Evolutionary conservation across 2,888 invertebrate genomes (phyloP), one percentile per base, ranked within the genome.

Genomic region (Aleiodes leptofemur): DNA sequence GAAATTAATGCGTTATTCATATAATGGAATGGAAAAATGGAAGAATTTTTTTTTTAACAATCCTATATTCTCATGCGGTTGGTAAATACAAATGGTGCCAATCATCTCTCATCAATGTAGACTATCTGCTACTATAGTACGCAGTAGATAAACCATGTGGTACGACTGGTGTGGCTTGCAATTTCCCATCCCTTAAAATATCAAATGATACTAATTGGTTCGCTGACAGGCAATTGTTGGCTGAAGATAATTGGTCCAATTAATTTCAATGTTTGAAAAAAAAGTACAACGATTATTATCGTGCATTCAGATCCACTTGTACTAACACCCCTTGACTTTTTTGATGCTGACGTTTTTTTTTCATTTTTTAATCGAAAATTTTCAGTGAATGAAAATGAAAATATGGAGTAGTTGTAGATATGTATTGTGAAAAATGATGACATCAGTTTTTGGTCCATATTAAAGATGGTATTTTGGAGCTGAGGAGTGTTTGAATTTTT

Each of bases 241-340:
- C 84, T 82, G 82, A 79, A 82, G 84, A 82, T 88, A 88, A 88
- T 88, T 88, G 88, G 87, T 83, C 88, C 88, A 89, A 89, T 89
- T 88, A 88, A 87, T 88, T 85, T 84, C 83, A 85, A 83, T 48
- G 59, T 84, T 9, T n/a, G n/a, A 9, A 43, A 7, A 83, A 87
- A 87, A 86, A 86, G 82, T 84, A 80, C 82, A 84, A 81, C 82
- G 83, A 84, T 85, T 85, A 85, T 86, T 83, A 51, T 83, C 73
- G 82, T 79, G 83, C 82, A 84, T 85, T 82, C 82, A 66, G 13
- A 38, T 71, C 51, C 75, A 74, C 72, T 71, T 68, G 56, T 29
- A 59, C 56, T n/a, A 31, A 48, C 48, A 64, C 34, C 31, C 6
- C 14, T 61, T 38, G 38, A 61, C 43, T 4, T 38, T 61, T 61